Percentiles rank a stretch among this genome's conserved stretches.
Evolutionary conservation across 2,888 invertebrate genomes (phyloP).

Genomic region (Parnassius glacialis): DNA sequence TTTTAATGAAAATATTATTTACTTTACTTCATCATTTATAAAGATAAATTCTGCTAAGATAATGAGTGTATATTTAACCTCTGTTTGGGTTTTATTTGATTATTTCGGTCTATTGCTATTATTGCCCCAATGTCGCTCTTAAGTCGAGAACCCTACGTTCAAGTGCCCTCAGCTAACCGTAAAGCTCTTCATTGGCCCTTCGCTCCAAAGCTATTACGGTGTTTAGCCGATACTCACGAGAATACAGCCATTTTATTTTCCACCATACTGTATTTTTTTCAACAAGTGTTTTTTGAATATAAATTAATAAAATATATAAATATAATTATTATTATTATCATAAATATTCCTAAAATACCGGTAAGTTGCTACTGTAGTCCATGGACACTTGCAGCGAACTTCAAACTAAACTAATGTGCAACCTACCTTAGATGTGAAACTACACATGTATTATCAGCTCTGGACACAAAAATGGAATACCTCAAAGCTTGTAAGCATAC

Average conservation of each 20-base stretch:
- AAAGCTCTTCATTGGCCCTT: slow-evolving; percentile 31
- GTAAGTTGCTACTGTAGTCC: too few species aligned
- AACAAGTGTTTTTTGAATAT: not conserved
- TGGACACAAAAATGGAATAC: too few species aligned
- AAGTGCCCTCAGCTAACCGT: slow-evolving; percentile 29
- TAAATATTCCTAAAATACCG: too few species aligned
- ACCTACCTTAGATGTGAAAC: too few species aligned
- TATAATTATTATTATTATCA: too few species aligned
- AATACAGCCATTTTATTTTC: slow-evolving; percentile 22
- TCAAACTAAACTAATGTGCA: too few species aligned
- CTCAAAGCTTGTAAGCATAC: too few species aligned
- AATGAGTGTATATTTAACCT: not conserved
- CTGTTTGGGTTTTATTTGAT: slow-evolving; percentile 19
- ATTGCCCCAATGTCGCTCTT: slow-evolving; percentile 33
- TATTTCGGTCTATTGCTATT: slow-evolving; percentile 34
- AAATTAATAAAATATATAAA: slow-evolving; percentile 2
- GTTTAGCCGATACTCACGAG: slow-evolving; percentile 27
- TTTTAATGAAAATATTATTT: not conserved
- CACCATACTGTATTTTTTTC: slow-evolving; percentile 8
- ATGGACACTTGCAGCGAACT: too few species aligned
- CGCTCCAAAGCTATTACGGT: slow-evolving; percentile 27
- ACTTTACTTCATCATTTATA: not conserved
- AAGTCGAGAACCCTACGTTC: slow-evolving; percentile 33
- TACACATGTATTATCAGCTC: too few species aligned
- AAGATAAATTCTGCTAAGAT: not conserved